Percentiles rank a stretch among this genome's conserved stretches.
phyloP scores from a whole-genome alignment of 2,888 invertebrate species.

The Sminthurides aquaticus region DNA sequence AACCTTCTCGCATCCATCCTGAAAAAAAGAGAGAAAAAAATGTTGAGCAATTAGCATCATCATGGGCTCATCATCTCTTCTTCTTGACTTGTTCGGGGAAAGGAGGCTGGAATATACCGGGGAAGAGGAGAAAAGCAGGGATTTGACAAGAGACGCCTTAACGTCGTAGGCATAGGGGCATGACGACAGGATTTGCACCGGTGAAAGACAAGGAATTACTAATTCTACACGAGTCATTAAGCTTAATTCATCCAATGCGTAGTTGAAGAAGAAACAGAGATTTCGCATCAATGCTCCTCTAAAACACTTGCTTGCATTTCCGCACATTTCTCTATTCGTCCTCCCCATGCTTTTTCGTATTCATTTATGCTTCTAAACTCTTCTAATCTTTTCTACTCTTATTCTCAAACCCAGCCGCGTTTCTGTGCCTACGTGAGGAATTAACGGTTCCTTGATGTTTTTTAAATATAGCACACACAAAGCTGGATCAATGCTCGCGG shows the following conservation, averaged over 20 bases:
- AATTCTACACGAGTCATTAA: conserved; percentile 8
- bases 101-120: no score
- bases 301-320: background rate
- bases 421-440: background rate
- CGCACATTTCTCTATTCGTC: background rate
- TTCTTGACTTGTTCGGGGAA: no score
- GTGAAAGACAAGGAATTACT: background rate
- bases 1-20: conserved; percentile 68
- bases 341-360: background rate
- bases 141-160: no score
- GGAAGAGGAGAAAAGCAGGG: no score
- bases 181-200: background rate
- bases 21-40: conserved; percentile 13
- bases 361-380: background rate
- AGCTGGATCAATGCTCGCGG: background rate
- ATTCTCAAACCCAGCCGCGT: no score
- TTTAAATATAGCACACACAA: background rate
- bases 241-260: background rate
- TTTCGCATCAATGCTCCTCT: background rate
- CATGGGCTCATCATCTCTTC: background rate
- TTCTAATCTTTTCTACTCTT: background rate
- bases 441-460: background rate
- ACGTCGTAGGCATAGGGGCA: no score
- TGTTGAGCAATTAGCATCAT: background rate
- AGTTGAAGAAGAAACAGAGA: background rate